Base-by-base conservation (phyloP, 2,888 invertebrate species). In the Eueremaeus valkanovi region DNA sequence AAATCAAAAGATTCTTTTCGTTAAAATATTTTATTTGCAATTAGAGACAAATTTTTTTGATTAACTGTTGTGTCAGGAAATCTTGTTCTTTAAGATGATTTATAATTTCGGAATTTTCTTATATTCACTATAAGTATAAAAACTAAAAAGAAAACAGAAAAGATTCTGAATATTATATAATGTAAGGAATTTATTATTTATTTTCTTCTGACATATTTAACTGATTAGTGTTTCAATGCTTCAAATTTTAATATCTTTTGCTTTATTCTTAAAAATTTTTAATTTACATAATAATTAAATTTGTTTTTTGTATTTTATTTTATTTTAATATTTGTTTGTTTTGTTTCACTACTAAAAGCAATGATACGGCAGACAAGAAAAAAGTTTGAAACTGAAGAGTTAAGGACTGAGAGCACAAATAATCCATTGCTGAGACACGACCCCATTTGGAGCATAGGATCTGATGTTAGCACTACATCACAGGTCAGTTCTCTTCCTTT, bases 401-500 rank as follows among this genome's bases (percentile, higher is more conserved):
- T 68, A 24, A 68, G 68, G 42, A 40, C 16, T 40, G 68, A 68
- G 21, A 68, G 68, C 13, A 42, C 16, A 33, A 24, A 31, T 33
- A 63, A 63, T 18, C 42, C 68, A 6, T 9, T 68, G 5, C 40
- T 36, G 24, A 68, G 40, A 36, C 11, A 2, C 40, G 36, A 36
- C 18, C 5, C 29, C 68, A 40, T 68, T 42, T 68, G 68, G 68
- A 68, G 42, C 68, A 40, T 40, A 6, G 68, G 68, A n/a, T 68
- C 68, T 2, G 68, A 68, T 68, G 21, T 68, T n/a, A 68, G 68
- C 42, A 68, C 68, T 3, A 68, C 68, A 24, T 68, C 68, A 27
- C 68, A 68, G 68, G 68, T 68, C 27, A 33, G 68, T 68, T 63
- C n/a, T n/a, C n/a, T n/a, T n/a, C n/a, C n/a, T n/a, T n/a, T n/a